Conservation (phyloP, 2,888 invertebrate species). For the Celastrina argiolus region DNA sequence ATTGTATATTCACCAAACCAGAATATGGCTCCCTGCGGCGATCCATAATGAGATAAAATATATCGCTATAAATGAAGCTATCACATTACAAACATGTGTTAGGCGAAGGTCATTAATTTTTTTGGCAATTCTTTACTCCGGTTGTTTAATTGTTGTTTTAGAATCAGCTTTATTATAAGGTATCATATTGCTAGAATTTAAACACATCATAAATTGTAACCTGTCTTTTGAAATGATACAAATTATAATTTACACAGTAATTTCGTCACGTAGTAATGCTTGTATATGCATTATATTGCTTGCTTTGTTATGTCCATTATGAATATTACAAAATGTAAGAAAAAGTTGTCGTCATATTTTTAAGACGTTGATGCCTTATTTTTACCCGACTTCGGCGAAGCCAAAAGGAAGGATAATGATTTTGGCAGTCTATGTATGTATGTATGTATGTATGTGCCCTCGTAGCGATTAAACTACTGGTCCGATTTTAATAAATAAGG, state of each 20-base stretch:
- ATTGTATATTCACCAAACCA: slow-evolving; percentile 64
- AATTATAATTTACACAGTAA: neutral
- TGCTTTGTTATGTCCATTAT: neutral
- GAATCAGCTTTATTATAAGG: neutral
- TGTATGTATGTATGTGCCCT: too few relatives aligned
- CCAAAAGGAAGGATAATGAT: too few relatives aligned
- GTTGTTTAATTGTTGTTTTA: slow-evolving; percentile 28
- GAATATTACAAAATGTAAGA: neutral
- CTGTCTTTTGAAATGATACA: neutral
- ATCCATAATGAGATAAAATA: slow-evolving; percentile 68
- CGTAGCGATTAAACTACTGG: too few relatives aligned
- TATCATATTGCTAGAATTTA: neutral
- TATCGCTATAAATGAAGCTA: slow-evolving; percentile 68
- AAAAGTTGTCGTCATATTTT: too few relatives aligned
- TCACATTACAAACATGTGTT: slow-evolving; percentile 64
- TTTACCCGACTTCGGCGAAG: too few relatives aligned
- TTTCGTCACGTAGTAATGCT: too few relatives aligned
- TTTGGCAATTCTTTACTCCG: slow-evolving; percentile 29
- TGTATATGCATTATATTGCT: too few relatives aligned
- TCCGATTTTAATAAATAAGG: neutral
- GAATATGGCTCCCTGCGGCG: slow-evolving; percentile 60
- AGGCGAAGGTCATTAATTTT: slow-evolving; percentile 36
- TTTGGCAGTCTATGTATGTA: too few relatives aligned
- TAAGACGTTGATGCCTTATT: too few relatives aligned
- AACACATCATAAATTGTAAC: neutral